phyloP scores from a whole-genome alignment of 1,140 invertebrate species.

The Drosophila asahinai region DNA sequence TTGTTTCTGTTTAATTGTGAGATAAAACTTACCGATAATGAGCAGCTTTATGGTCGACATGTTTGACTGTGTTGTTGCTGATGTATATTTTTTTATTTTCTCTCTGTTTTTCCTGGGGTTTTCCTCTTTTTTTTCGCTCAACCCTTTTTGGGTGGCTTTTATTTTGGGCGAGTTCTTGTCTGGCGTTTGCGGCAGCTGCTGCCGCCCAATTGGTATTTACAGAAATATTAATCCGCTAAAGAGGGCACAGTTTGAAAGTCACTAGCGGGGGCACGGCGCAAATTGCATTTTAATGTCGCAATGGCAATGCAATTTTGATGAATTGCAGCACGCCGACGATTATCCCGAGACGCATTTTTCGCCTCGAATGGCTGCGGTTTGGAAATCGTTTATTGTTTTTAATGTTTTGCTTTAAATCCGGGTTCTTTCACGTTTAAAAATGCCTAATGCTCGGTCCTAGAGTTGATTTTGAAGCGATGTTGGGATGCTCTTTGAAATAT shows the following conservation, averaged over 20 bases:
- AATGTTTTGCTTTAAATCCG: conserved; percentile 1
- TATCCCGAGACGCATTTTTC: conserved; percentile 30
- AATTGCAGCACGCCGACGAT: conserved; percentile 29
- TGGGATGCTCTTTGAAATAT: conserved; percentile 15
- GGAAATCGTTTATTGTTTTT: conserved; percentile 1
- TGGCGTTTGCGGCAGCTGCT: conserved; percentile 27
- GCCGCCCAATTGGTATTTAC: conserved; percentile 58
- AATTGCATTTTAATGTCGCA: conserved; percentile 78
- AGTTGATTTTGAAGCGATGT: conserved; percentile 19
- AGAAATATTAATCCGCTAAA: conserved; percentile 54
- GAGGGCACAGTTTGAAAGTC: conserved; percentile 57
- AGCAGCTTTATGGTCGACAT: conserved; percentile 82
- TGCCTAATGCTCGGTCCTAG: conserved; percentile 19
- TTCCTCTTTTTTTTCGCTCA: conserved; percentile 13
- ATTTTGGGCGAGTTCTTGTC: conserved; percentile 9
- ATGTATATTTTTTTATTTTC: conserved; percentile 21
- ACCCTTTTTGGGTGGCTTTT: conserved; percentile 20
- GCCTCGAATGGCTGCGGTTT: conserved; percentile 19
- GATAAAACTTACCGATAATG: conserved; percentile 85
- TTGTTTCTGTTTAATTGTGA: conserved; percentile 77
- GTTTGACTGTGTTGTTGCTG: conserved; percentile 50
- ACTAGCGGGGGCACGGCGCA: conserved; percentile 26
- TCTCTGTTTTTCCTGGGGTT: conserved; percentile 8
- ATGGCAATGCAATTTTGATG: conserved; percentile 50
- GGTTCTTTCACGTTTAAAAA: not conserved